Evolutionary conservation across 2,113 vertebrate species (phyloP).

Genomic region (Emydocephalus ijimae): DNA sequence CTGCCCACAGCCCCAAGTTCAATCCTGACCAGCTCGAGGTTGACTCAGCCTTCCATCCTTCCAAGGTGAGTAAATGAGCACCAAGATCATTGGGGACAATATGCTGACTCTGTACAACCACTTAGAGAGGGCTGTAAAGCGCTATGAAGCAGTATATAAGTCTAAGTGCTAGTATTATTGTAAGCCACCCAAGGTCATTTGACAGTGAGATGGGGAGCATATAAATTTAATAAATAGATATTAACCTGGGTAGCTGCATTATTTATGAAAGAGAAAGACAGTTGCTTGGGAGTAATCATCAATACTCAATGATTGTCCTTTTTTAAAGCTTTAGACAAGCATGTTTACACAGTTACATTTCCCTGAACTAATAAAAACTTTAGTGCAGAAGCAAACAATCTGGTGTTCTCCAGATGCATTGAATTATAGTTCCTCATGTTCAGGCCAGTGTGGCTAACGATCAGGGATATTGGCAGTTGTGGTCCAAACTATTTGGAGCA

Average conservation of each 20-base stretch:
- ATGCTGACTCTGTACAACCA: not conserved
- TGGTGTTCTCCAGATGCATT: not conserved
- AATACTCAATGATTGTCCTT: not conserved
- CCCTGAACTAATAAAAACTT: not conserved
- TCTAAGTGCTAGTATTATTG: not conserved
- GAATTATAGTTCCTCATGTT: not conserved
- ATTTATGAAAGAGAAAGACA: not conserved
- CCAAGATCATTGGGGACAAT: not conserved
- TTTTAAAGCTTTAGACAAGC: not conserved
- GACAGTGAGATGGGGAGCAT: not conserved
- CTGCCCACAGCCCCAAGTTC: not conserved
- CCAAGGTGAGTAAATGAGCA: not conserved
- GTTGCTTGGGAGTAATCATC: not conserved
- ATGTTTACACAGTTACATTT: not conserved
- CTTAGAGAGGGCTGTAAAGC: not conserved
- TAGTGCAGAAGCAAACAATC: not conserved
- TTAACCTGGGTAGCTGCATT: not conserved
- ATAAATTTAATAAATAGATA: not conserved
- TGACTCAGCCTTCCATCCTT: not conserved
- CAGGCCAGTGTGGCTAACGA: not conserved
- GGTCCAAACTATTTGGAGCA: not conserved
- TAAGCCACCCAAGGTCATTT: not conserved
- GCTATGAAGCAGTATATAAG: not conserved
- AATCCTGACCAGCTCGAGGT: not conserved
- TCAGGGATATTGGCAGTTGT: not conserved